phyloP scores from a whole-genome alignment of 2,113 vertebrate species.

The Pachyramphus minor region DNA sequence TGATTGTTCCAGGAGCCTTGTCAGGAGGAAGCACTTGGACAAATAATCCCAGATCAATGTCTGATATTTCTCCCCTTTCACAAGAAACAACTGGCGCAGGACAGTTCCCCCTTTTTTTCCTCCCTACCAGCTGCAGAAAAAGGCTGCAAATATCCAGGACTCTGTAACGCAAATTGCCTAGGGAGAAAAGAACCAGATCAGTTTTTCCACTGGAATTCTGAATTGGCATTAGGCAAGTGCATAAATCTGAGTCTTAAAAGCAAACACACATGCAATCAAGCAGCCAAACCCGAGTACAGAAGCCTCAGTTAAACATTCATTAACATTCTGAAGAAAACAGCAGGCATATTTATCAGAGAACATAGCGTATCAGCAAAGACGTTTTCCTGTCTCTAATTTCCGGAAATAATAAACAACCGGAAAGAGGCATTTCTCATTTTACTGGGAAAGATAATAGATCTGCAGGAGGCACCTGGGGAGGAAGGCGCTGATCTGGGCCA shows the following conservation, averaged over 20 bases:
- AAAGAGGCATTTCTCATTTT: not conserved
- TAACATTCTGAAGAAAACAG: too few relatives aligned
- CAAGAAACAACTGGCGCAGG: not conserved
- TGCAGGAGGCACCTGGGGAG: not conserved
- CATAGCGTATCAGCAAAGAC: too few relatives aligned
- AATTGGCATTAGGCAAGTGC: too few relatives aligned
- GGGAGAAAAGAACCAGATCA: not conserved
- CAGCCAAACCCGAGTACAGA: not conserved
- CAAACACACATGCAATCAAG: not conserved
- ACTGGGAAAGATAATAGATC: not conserved
- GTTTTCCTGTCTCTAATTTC: not conserved
- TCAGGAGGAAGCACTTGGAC: slow-evolving; percentile 2
- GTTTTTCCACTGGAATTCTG: not conserved
- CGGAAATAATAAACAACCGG: not conserved
- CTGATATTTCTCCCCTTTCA: not conserved
- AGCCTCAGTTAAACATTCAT: not conserved
- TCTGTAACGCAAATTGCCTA: slow-evolving; percentile 42
- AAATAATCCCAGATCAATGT: slow-evolving; percentile 31
- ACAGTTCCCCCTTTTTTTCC: not conserved
- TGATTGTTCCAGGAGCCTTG: slow-evolving; percentile 20
- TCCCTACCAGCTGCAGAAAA: not conserved
- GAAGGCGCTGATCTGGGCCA: not conserved
- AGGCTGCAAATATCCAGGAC: slow-evolving; percentile 40
- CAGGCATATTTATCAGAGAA: not conserved
- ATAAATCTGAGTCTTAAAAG: not conserved